These are phyloP conservation scores for Bos javanicus DNA, from an alignment of 2,113 vertebrate genomes.

Conservation along the genomic window DNA sequence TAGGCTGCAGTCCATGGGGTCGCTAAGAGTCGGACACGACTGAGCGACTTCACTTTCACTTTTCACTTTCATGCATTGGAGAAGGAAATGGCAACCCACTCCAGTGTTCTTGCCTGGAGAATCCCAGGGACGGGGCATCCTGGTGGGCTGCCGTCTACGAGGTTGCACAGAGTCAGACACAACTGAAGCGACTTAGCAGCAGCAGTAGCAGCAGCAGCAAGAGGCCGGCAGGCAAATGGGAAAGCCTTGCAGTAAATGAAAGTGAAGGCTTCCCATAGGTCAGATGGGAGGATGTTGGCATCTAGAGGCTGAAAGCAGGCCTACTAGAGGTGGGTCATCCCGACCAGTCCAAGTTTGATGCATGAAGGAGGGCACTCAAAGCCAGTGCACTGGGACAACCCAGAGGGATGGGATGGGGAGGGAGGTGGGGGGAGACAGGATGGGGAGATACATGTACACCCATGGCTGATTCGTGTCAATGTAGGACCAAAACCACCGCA, in stretches of 20 bases:
- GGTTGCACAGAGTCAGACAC: no score
- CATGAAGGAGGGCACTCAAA: neutral
- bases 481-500: neutral
- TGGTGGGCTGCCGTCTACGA: no score
- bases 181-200: no score
- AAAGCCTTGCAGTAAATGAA: neutral
- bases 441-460: neutral
- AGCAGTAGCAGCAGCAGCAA: no score
- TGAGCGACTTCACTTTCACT: no score
- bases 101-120: no score
- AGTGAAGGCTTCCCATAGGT: neutral
- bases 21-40: no score
- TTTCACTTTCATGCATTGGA: no score
- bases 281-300: accelerated
- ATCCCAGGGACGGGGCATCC: no score
- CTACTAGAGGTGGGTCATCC: neutral
- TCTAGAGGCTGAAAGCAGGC: neutral
- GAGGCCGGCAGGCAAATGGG: neutral
- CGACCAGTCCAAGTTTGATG: neutral
- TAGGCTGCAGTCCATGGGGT: no score
- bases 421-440: no score
- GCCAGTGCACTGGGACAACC: neutral
- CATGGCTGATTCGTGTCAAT: neutral
- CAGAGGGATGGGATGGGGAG: accelerated
- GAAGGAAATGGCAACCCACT: no score